Conservation (phyloP, 2,888 invertebrate species). For the Cyaniris semiargus region DNA sequence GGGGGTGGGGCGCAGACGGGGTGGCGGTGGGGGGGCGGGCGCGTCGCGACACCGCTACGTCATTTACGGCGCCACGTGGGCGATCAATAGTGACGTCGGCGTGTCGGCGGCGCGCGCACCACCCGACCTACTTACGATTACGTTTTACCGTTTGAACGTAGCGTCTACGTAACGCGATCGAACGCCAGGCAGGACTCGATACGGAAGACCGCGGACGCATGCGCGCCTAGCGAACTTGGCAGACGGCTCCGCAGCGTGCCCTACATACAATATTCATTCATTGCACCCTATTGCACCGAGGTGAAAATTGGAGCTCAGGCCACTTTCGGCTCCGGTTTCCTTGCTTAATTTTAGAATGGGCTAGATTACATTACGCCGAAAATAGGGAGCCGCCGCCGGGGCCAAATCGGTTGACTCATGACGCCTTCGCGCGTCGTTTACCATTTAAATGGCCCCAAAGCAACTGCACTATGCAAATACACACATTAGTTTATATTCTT, state of each 20-base stretch:
- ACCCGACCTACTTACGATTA: constrained; percentile 75
- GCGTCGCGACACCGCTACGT: constrained; percentile 66
- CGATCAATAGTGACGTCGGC: constrained; percentile 79
- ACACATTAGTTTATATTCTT: background rate
- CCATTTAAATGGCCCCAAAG: background rate
- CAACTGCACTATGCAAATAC: background rate
- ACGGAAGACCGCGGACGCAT: constrained; percentile 50
- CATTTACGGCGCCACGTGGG: constrained; percentile 76
- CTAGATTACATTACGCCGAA: constrained; percentile 7
- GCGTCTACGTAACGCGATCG: constrained; percentile 74
- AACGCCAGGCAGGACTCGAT: constrained; percentile 50
- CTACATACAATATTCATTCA: constrained; percentile 50
- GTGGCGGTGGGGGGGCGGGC: constrained; percentile 47
- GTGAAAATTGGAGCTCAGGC: constrained; percentile 32
- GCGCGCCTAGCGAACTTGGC: constrained; percentile 49
- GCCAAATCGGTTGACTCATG: constrained; percentile 1
- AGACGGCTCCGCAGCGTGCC: constrained; percentile 53
- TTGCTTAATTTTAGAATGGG: constrained; percentile 16
- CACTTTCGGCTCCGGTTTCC: constrained; percentile 22
- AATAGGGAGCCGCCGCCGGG: background rate
- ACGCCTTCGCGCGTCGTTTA: constrained; percentile 5
- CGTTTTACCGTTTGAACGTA: constrained; percentile 65
- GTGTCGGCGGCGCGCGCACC: constrained; percentile 55
- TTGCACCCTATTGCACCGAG: constrained; percentile 47
- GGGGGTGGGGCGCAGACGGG: constrained; percentile 43